These are phyloP conservation scores for Serranus cabrilla DNA, from an alignment of 2,797 vertebrate species.

Conservation along the genomic window DNA sequence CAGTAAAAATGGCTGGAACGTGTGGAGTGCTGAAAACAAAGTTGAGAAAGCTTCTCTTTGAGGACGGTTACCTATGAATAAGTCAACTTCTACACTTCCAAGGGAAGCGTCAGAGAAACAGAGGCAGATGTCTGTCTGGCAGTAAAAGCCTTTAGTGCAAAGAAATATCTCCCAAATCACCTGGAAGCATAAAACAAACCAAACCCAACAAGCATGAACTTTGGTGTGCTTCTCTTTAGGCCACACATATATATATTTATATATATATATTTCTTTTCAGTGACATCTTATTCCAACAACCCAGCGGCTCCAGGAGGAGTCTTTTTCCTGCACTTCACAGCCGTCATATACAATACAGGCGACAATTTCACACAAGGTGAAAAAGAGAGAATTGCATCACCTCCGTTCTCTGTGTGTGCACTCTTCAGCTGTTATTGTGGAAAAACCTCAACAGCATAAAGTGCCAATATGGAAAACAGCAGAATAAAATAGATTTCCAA, in stretches of 20 bases:
- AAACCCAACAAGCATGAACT: slow-evolving; percentile 56
- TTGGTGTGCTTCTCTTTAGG: slow-evolving; percentile 61
- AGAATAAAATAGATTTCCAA: slow-evolving; percentile 28
- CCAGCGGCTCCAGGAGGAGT: slow-evolving; percentile 51
- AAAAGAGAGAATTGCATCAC: slow-evolving; percentile 50
- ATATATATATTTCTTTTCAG: no score
- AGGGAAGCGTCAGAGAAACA: slow-evolving; percentile 33
- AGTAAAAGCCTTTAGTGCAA: slow-evolving; percentile 47
- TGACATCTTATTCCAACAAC: slow-evolving; percentile 75
- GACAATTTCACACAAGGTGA: slow-evolving; percentile 62
- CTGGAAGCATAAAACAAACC: slow-evolving; percentile 60
- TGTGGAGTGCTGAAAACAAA: slow-evolving; percentile 42
- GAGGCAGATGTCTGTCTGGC: slow-evolving; percentile 54
- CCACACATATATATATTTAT: no score
- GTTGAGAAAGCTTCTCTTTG: slow-evolving; percentile 39
- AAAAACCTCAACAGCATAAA: slow-evolving; percentile 49
- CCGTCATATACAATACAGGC: slow-evolving; percentile 44
- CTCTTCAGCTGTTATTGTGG: slow-evolving; percentile 28
- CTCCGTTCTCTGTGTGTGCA: slow-evolving; percentile 19
- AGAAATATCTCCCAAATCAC: slow-evolving; percentile 49
- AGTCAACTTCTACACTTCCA: slow-evolving; percentile 51
- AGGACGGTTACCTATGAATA: slow-evolving; percentile 49
- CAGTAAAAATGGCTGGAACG: slow-evolving; percentile 37
- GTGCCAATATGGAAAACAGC: slow-evolving; percentile 9
- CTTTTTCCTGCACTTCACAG: slow-evolving; percentile 63